Percentiles rank a stretch among this genome's conserved stretches.
Evolutionary conservation across 2,888 invertebrate genomes (phyloP).

Genomic region (Sesamia inferens): DNA sequence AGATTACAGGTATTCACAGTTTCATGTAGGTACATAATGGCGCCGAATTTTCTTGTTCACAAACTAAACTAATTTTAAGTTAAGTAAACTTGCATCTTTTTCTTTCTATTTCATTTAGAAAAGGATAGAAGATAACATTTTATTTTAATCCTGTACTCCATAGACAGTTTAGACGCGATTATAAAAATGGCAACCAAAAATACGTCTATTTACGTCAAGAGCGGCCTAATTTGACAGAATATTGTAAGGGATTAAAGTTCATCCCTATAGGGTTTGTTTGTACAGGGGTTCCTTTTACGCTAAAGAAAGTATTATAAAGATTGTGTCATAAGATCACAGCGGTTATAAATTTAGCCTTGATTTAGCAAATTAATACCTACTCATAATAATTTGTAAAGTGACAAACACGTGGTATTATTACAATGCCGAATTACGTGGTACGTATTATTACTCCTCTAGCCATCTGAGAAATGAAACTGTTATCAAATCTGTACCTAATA

Average conservation of each 20-base stretch:
- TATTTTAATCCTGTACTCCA: no score
- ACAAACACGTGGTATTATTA: constrained; percentile 14
- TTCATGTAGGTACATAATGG: background rate
- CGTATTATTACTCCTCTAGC: background rate
- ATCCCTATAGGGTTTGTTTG: background rate
- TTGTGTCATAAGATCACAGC: constrained; percentile 2
- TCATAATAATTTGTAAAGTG: constrained; percentile 21
- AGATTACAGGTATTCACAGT: background rate
- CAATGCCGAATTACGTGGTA: background rate
- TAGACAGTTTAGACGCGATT: no score
- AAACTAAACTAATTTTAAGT: no score
- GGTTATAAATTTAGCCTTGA: constrained; percentile 5
- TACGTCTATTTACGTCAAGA: no score
- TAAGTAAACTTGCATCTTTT: no score
- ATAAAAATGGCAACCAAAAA: no score
- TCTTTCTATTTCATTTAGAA: no score
- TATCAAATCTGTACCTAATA: constrained; percentile 31
- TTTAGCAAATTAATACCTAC: constrained; percentile 16
- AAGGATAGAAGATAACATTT: no score
- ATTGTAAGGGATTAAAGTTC: background rate
- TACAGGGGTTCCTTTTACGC: background rate
- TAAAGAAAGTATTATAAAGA: background rate
- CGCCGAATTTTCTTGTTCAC: no score
- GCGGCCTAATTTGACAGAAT: background rate
- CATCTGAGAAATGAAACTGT: constrained; percentile 4